Evolutionary conservation across 2,888 invertebrate genomes (phyloP).

Genomic region (Lithophane socia): DNA sequence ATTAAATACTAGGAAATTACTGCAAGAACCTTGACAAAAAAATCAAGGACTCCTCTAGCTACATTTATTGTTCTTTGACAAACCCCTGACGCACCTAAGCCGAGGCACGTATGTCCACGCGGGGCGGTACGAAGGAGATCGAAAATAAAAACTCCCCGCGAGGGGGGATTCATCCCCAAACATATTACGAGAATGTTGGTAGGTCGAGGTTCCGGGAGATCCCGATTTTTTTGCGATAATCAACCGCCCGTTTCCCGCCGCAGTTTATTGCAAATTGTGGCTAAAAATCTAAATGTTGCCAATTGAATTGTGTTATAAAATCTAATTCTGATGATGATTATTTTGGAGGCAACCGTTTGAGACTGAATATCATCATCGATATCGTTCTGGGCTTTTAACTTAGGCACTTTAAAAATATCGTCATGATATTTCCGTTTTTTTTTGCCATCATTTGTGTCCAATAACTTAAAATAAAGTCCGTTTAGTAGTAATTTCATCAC

Average conservation of each 20-base stretch:
- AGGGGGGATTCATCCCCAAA: constrained; percentile 84
- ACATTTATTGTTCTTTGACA: constrained; percentile 66
- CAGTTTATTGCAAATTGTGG: constrained; percentile 59
- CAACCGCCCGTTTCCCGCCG: constrained; percentile 70
- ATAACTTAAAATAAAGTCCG: constrained; percentile 1
- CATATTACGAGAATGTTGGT: constrained; percentile 86
- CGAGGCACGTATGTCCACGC: constrained; percentile 83
- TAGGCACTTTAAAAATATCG: constrained; percentile 12
- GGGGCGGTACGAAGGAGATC: constrained; percentile 81
- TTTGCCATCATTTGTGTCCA: not conserved
- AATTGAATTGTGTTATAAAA: constrained; percentile 59
- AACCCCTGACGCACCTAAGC: constrained; percentile 77
- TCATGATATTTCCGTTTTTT: not conserved
- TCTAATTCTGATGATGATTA: constrained; percentile 56
- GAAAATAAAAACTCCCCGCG: constrained; percentile 86
- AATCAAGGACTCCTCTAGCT: constrained; percentile 19
- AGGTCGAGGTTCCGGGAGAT: constrained; percentile 79
- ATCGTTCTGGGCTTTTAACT: constrained; percentile 18
- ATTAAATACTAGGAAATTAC: not conserved
- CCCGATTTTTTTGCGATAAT: constrained; percentile 83
- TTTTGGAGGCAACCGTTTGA: constrained; percentile 26
- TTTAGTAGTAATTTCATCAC: constrained; percentile 20
- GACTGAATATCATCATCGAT: constrained; percentile 34
- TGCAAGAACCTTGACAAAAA: not conserved
- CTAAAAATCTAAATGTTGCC: constrained; percentile 48